Conservation (phyloP, 2,113 vertebrate species). For the Anarrhichthys ocellatus region DNA sequence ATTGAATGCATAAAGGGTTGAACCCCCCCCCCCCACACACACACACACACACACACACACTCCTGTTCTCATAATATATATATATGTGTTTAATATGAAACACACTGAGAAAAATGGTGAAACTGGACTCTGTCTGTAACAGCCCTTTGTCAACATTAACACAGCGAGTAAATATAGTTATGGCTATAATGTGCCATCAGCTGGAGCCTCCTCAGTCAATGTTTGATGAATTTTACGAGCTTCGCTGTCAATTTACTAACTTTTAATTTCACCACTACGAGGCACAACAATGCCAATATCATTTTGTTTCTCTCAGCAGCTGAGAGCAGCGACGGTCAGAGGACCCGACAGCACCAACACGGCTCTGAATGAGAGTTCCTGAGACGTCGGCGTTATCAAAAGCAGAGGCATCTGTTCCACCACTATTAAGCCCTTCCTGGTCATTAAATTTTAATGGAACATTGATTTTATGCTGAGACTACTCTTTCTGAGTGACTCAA, state of each 20-base stretch:
- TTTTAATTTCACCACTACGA: conserved; percentile 56
- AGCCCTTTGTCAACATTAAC: conserved; percentile 60
- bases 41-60: background rate
- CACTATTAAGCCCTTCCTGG: conserved; percentile 84
- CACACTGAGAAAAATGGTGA: conserved; percentile 12
- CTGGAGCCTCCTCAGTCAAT: conserved; percentile 62
- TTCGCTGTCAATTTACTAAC: conserved; percentile 60
- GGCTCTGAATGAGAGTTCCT: conserved; percentile 70
- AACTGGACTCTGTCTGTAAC: conserved; percentile 43
- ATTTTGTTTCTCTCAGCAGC: conserved; percentile 33
- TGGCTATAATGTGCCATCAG: conserved; percentile 52
- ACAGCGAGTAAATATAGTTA: conserved; percentile 57
- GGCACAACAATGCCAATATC: conserved; percentile 38
- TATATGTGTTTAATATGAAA: background rate
- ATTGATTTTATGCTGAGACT: conserved; percentile 86
- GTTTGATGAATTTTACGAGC: conserved; percentile 63
- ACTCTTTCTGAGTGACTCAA: conserved; percentile 81
- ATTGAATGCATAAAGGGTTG: background rate
- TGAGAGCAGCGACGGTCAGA: conserved; percentile 30
- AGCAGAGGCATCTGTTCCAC: conserved; percentile 82
- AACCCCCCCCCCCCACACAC: background rate
- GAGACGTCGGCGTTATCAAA: conserved; percentile 72
- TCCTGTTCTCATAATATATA: background rate
- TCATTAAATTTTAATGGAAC: conserved; percentile 88
- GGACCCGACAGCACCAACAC: conserved; percentile 61